These are phyloP conservation scores for Cottus gobio DNA, from an alignment of 2,113 vertebrate species.

Conservation along the genomic window DNA sequence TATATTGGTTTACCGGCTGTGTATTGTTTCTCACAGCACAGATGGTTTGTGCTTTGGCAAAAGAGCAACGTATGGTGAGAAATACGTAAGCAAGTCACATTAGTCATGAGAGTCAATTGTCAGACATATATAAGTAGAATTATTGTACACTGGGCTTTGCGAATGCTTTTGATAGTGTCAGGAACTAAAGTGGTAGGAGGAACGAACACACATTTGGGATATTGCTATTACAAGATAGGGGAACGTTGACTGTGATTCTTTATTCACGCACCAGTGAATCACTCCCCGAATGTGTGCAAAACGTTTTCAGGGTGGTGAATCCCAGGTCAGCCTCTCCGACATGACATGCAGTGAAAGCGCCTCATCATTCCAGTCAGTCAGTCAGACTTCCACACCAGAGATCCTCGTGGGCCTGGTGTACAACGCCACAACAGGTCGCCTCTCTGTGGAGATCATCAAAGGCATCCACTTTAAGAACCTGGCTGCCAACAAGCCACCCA, in stretches of 20 bases:
- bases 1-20: background rate
- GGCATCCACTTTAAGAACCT: conserved; percentile 99
- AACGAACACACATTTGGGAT: conserved; percentile 1
- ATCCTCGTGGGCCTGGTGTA: conserved; percentile 96
- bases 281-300: conserved; percentile 18
- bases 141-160: background rate
- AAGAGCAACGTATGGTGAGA: background rate
- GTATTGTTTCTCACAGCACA: background rate
- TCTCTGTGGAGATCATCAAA: conserved; percentile 98
- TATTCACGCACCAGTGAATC: background rate
- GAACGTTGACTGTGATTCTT: background rate
- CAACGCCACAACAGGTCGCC: conserved; percentile 96
- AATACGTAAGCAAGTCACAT: background rate
- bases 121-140: background rate
- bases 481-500: conserved; percentile 97
- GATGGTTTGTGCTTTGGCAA: background rate
- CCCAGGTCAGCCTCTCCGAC: conserved; percentile 94
- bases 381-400: conserved; percentile 92
- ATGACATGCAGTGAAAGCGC: conserved; percentile 93
- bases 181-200: background rate
- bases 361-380: conserved; percentile 94
- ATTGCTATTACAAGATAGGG: background rate
- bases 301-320: conserved; percentile 90
- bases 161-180: background rate
- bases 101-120: background rate